These are phyloP conservation scores for Meriones psammophilus DNA, from an alignment of 2,797 vertebrate species.

Conservation along the genomic window DNA sequence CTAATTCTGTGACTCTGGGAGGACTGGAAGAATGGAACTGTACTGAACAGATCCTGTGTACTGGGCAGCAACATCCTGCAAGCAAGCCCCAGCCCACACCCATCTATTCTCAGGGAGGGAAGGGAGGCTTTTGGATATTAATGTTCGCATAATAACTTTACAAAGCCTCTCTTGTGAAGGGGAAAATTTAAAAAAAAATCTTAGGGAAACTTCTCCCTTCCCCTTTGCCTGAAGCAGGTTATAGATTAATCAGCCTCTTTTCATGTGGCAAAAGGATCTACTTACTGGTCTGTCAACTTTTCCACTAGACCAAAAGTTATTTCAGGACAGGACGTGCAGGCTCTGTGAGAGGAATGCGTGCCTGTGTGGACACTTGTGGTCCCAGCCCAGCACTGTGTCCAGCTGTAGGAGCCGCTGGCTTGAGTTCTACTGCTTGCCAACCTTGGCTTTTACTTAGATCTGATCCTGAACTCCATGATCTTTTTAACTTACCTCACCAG, in stretches of 20 bases:
- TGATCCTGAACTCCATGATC: not conserved
- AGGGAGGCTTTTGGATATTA: not conserved
- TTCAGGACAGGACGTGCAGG: not conserved
- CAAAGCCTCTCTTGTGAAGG: constrained; percentile 21
- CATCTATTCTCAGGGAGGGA: not conserved
- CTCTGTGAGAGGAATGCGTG: not conserved
- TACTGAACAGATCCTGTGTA: not conserved
- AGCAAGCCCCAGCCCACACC: not conserved
- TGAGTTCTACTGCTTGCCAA: not conserved
- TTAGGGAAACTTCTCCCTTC: constrained; percentile 31
- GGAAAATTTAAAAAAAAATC: not conserved
- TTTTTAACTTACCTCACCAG: not conserved
- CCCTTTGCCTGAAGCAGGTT: not conserved
- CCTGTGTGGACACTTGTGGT: not conserved
- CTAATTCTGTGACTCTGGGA: not conserved
- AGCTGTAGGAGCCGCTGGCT: not conserved
- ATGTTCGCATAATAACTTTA: constrained; percentile 18
- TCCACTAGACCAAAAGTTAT: not conserved
- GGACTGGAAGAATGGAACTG: not conserved
- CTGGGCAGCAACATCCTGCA: constrained; percentile 10
- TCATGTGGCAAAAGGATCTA: not conserved
- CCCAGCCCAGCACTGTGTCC: not conserved
- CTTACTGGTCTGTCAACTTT: not conserved
- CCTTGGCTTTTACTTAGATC: not conserved
- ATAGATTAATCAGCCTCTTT: constrained; percentile 27